Percentiles rank a stretch among this genome's conserved stretches.
phyloP scores from a whole-genome alignment of 2,888 invertebrate genomes.

The Leptarthrus brevirostris region DNA sequence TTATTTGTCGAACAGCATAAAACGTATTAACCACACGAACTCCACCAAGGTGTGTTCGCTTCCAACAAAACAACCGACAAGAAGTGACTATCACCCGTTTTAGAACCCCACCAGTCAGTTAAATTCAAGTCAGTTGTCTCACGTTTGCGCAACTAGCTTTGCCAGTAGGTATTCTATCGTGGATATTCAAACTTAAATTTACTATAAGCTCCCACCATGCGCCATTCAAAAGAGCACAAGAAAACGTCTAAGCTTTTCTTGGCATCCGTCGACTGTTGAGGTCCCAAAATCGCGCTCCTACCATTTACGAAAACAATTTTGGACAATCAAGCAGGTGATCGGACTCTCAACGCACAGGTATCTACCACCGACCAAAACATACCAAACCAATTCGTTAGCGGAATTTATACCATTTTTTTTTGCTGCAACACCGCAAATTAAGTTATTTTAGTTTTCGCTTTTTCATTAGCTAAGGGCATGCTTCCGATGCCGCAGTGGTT shows the following conservation, averaged over 20 bases:
- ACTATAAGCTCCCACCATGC: slow-evolving; percentile 30
- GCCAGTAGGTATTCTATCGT: slow-evolving; percentile 8
- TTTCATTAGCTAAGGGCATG: too few relatives aligned
- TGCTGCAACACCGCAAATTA: too few relatives aligned
- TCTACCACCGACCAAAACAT: neutral
- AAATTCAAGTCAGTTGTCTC: neutral
- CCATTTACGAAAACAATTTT: neutral
- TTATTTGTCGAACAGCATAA: slow-evolving; percentile 50
- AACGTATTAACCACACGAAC: slow-evolving; percentile 49
- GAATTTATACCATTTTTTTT: neutral
- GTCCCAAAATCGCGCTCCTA: neutral
- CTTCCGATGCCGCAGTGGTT: too few relatives aligned
- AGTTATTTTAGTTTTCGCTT: too few relatives aligned
- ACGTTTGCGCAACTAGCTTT: slow-evolving; percentile 28
- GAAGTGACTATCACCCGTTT: slow-evolving; percentile 26
- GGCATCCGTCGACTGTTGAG: neutral
- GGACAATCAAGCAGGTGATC: neutral
- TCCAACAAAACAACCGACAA: neutral
- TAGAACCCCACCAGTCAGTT: slow-evolving; percentile 21
- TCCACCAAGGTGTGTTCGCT: slow-evolving; percentile 48
- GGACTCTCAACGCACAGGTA: neutral
- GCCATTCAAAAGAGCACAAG: slow-evolving; percentile 7
- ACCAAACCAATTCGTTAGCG: neutral
- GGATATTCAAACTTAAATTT: slow-evolving; percentile 20
- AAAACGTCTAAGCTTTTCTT: neutral